Evolutionary conservation across 2,113 vertebrate species (phyloP).

Genomic region (Pachyramphus minor): DNA sequence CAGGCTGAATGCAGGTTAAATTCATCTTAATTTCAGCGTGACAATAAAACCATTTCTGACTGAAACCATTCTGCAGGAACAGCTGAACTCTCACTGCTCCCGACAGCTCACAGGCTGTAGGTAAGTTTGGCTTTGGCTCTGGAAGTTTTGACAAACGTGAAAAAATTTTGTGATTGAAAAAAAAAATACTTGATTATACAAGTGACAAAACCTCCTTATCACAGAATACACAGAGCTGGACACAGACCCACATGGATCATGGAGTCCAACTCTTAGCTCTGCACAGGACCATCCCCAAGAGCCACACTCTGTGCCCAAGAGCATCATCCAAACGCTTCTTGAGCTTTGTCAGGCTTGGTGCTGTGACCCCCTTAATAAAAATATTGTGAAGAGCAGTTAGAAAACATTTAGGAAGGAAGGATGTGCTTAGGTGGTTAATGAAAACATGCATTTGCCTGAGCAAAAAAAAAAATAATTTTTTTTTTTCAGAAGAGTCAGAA

Average conservation of each 20-base stretch:
- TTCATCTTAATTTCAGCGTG: neutral
- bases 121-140: neutral
- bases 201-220: neutral
- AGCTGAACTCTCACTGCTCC: neutral
- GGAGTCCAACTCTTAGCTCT: neutral
- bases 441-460: neutral
- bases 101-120: neutral
- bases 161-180: neutral
- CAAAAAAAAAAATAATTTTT: neutral
- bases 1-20: neutral
- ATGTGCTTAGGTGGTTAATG: neutral
- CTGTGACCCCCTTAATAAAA: neutral
- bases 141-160: rapidly evolving
- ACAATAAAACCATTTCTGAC: neutral
- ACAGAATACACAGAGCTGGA: neutral
- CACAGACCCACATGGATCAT: neutral
- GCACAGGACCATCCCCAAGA: neutral
- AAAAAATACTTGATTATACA: neutral
- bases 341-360: neutral
- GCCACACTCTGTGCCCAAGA: neutral
- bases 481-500: neutral
- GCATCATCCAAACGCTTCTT: neutral
- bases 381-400: neutral
- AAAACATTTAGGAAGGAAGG: neutral
- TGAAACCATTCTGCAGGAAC: neutral